These are phyloP conservation scores for Odontamblyopus lacepedii DNA, from an alignment of 2,797 vertebrate species.

Conservation along the genomic window DNA sequence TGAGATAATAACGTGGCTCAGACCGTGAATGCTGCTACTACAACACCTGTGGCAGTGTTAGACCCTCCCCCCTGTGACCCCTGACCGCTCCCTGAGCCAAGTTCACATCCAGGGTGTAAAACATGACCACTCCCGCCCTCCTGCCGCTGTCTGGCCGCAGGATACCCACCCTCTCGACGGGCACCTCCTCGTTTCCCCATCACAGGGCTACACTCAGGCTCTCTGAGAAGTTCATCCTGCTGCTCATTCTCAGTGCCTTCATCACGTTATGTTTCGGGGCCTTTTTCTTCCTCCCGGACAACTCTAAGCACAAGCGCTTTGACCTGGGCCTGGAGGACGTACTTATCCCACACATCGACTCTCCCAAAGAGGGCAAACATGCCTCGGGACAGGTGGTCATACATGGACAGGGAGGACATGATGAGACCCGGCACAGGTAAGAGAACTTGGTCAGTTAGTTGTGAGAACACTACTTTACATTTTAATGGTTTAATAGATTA, in stretches of 20 bases:
- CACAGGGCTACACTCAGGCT: conserved; percentile 95
- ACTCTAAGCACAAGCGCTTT: conserved; percentile 97
- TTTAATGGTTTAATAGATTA: not conserved
- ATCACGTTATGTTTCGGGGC: conserved; percentile 98
- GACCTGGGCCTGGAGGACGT: conserved; percentile 97
- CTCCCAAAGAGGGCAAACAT: conserved; percentile 86
- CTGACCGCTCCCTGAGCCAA: conserved; percentile 15
- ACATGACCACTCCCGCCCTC: conserved; percentile 93
- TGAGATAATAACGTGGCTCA: conserved; percentile 76
- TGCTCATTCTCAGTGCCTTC: conserved; percentile 99
- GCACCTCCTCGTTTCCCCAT: conserved; percentile 92
- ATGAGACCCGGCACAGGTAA: conserved; percentile 93
- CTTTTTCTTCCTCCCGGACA: conserved; percentile 98
- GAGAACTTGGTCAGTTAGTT: conserved; percentile 6
- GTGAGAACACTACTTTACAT: not conserved
- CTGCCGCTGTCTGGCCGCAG: conserved; percentile 93
- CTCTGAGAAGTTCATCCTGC: conserved; percentile 98
- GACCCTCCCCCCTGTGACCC: conserved; percentile 23
- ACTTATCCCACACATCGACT: conserved; percentile 94
- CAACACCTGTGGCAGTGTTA: conserved; percentile 61
- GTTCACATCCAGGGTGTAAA: conserved; percentile 25
- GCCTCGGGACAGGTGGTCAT: conserved; percentile 86
- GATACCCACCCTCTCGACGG: conserved; percentile 90
- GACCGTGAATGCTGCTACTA: conserved; percentile 63
- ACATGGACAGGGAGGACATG: conserved; percentile 89